These are phyloP conservation scores for Cylas formicarius DNA, from an alignment of 1,140 invertebrate genomes.

Conservation along the genomic window DNA sequence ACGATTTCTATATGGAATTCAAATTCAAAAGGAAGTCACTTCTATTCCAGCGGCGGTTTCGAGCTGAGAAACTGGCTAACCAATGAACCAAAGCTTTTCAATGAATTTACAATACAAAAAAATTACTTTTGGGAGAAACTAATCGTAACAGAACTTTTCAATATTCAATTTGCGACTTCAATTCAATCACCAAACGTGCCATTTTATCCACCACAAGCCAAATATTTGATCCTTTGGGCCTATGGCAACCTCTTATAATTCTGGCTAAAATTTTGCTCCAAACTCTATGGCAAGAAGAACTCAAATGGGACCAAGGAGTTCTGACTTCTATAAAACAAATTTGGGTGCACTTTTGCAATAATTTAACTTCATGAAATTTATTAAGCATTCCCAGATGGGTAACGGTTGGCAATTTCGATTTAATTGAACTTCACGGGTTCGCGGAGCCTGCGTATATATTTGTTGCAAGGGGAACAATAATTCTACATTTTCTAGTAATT, in stretches of 20 bases:
- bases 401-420: too few relatives aligned
- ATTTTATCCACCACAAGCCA: not conserved
- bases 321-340: too few relatives aligned
- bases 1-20: conserved; percentile 39
- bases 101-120: not conserved
- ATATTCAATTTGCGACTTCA: conserved; percentile 2
- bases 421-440: too few relatives aligned
- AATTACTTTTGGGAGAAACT: not conserved
- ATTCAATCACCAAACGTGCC: too few relatives aligned
- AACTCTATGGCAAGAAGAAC: too few relatives aligned
- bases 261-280: not conserved
- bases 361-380: too few relatives aligned
- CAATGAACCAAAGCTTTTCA: not conserved
- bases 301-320: too few relatives aligned
- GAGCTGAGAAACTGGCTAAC: conserved; percentile 8
- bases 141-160: conserved; percentile 2
- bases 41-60: not conserved
- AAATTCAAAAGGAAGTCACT: conserved; percentile 19
- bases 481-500: too few relatives aligned
- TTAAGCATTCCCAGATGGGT: too few relatives aligned
- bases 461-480: too few relatives aligned
- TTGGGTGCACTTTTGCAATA: too few relatives aligned
- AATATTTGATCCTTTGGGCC: conserved; percentile 4
- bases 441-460: too few relatives aligned
- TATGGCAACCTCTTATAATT: not conserved